These are phyloP conservation scores for Ectropis grisescens DNA, from an alignment of 1,140 invertebrate genomes.

Conservation along the genomic window DNA sequence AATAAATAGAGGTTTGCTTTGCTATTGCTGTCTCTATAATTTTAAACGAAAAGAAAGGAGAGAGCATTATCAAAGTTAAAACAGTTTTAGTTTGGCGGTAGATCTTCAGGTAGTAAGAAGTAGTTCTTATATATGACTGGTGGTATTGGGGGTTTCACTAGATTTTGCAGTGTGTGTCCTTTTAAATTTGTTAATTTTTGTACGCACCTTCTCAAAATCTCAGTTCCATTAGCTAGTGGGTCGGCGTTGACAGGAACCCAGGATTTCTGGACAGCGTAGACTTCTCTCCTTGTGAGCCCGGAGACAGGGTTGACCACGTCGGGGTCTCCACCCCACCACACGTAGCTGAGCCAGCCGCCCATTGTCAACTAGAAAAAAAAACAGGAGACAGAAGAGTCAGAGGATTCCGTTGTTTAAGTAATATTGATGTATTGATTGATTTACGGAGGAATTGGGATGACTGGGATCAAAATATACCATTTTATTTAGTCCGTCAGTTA, in stretches of 20 bases:
- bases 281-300: slow-evolving; percentile 44
- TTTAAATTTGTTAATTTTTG: no score
- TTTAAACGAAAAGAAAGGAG: no score
- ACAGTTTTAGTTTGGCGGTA: no score
- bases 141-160: no score
- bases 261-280: slow-evolving; percentile 50
- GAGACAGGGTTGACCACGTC: slow-evolving; percentile 42
- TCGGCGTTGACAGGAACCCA: slow-evolving; percentile 49
- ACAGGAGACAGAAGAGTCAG: neutral
- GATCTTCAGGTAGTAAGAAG: no score
- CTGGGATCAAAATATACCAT: neutral
- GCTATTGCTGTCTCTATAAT: no score
- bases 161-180: no score
- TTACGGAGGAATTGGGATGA: neutral
- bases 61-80: no score
- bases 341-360: slow-evolving; percentile 47
- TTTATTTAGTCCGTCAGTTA: neutral
- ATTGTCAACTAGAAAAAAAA: slow-evolving; percentile 22
- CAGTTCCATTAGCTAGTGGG: slow-evolving; percentile 38
- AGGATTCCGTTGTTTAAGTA: slow-evolving; percentile 1
- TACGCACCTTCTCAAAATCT: slow-evolving; percentile 55
- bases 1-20: no score
- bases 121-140: no score
- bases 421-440: neutral
- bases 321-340: slow-evolving; percentile 60